phyloP scores from a whole-genome alignment of 2,888 invertebrate genomes.

The Blastobasis lacticolella region DNA sequence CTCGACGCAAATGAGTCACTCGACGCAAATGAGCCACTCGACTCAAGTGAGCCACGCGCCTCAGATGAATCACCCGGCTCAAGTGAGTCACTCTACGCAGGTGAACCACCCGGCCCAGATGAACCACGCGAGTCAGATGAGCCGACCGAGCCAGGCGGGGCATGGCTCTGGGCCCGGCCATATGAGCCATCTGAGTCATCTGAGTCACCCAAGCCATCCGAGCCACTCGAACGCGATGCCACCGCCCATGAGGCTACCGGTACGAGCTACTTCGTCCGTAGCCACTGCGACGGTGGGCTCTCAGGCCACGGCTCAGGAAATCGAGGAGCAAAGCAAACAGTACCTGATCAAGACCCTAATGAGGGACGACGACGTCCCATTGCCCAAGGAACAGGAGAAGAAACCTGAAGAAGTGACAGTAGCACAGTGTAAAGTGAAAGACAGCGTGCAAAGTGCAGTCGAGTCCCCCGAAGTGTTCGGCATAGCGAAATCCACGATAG shows the following conservation, averaged over 20 bases:
- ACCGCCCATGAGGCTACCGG: slow-evolving; percentile 49
- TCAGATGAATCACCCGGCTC: background rate
- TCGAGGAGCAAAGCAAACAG: slow-evolving; percentile 81
- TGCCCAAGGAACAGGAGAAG: slow-evolving; percentile 72
- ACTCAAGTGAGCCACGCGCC: background rate
- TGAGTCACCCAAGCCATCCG: background rate
- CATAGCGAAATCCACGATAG: slow-evolving; percentile 57
- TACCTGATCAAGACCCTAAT: slow-evolving; percentile 93
- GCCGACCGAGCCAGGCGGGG: no score
- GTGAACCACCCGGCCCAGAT: background rate
- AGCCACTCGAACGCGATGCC: slow-evolving; percentile 35
- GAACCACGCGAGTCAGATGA: background rate
- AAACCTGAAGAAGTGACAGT: slow-evolving; percentile 71
- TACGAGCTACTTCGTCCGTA: slow-evolving; percentile 40
- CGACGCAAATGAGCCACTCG: background rate
- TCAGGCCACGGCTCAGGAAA: slow-evolving; percentile 70
- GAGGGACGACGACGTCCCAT: slow-evolving; percentile 88
- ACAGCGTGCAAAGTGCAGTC: slow-evolving; percentile 50
- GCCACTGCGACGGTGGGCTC: slow-evolving; percentile 61
- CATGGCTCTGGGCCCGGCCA: no score
- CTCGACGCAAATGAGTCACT: background rate
- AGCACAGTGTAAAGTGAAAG: slow-evolving; percentile 50
- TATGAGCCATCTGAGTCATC: background rate
- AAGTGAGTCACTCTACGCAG: background rate
- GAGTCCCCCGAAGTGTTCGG: slow-evolving; percentile 73